A percentile compares a stretch with the other conserved stretches of the same genome.
Evolutionary conservation across 2,888 invertebrate genomes (phyloP).

Genomic region (Zonitis immaculata): DNA sequence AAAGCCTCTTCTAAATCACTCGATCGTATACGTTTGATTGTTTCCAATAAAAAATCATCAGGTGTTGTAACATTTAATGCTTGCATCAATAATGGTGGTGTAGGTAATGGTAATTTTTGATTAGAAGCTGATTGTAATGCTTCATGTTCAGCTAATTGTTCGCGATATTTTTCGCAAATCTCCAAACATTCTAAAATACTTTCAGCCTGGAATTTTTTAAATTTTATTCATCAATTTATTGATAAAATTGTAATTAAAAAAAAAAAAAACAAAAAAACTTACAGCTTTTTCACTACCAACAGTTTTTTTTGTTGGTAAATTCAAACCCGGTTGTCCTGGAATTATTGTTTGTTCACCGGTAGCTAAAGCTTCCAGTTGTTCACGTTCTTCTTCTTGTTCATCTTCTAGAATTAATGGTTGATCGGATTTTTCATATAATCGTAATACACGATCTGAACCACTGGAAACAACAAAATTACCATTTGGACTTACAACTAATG

Average conservation of each 20-base stretch:
- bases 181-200: slow-evolving; percentile 87
- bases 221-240: too few relatives aligned
- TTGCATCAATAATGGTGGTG: slow-evolving; percentile 74
- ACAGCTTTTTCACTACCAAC: slow-evolving; percentile 82
- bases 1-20: slow-evolving; percentile 91
- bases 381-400: slow-evolving; percentile 79
- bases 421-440: slow-evolving; percentile 79
- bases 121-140: slow-evolving; percentile 40
- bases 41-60: slow-evolving; percentile 77
- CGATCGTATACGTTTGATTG: slow-evolving; percentile 71
- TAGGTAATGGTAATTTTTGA: slow-evolving; percentile 49
- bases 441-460: slow-evolving; percentile 82
- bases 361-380: slow-evolving; percentile 66
- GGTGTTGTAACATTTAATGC: slow-evolving; percentile 69
- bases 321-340: slow-evolving; percentile 64
- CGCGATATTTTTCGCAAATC: slow-evolving; percentile 60
- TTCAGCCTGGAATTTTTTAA: slow-evolving; percentile 63
- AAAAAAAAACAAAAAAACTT: slow-evolving; percentile 44
- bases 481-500: slow-evolving; percentile 71
- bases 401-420: slow-evolving; percentile 93
- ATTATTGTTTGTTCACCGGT: slow-evolving; percentile 68
- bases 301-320: slow-evolving; percentile 83
- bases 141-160: slow-evolving; percentile 54
- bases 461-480: slow-evolving; percentile 74
- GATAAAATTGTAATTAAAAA: not conserved